Evolutionary conservation across 2,113 vertebrate genomes (phyloP).

Genomic region (Neomonachus schauinslandi): DNA sequence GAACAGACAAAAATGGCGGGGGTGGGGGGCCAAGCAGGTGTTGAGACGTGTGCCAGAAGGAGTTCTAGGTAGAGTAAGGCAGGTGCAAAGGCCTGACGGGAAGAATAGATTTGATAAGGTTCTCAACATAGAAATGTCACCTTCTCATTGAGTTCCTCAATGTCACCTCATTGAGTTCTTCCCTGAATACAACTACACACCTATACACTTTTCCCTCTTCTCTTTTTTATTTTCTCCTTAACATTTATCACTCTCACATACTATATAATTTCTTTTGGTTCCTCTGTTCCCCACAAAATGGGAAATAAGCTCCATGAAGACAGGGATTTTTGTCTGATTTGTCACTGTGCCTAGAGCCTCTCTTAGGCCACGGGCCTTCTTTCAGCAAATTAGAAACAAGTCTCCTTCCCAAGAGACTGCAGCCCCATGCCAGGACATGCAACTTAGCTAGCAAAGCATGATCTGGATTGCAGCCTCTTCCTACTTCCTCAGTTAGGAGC

Average conservation of each 20-base stretch:
- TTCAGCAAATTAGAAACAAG: not conserved
- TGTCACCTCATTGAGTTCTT: not conserved
- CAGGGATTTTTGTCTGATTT: slow-evolving; percentile 17
- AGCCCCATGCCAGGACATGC: not conserved
- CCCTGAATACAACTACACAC: not conserved
- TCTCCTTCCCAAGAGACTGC: not conserved
- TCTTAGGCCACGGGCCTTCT: not conserved
- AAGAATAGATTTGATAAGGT: not conserved
- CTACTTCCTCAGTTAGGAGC: not conserved
- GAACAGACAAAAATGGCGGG: not conserved
- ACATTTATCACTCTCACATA: not conserved
- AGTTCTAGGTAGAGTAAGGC: not conserved
- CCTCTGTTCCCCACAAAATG: not conserved
- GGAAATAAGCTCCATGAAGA: not conserved
- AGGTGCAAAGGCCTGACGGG: not conserved
- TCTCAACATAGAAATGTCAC: not conserved
- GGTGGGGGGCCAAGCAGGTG: too few relatives aligned
- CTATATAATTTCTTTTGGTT: slow-evolving; percentile 45
- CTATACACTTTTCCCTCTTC: not conserved
- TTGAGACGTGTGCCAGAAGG: not conserved
- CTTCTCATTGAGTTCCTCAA: not conserved
- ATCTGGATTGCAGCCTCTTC: not conserved
- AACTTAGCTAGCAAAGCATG: not conserved
- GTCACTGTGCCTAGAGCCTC: not conserved
- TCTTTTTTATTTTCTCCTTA: slow-evolving; percentile 31